Evolutionary conservation across 2,797 vertebrate genomes (phyloP), one percentile per base, ranked within the genome.

Genomic region (Cyprinodon diabolis): DNA sequence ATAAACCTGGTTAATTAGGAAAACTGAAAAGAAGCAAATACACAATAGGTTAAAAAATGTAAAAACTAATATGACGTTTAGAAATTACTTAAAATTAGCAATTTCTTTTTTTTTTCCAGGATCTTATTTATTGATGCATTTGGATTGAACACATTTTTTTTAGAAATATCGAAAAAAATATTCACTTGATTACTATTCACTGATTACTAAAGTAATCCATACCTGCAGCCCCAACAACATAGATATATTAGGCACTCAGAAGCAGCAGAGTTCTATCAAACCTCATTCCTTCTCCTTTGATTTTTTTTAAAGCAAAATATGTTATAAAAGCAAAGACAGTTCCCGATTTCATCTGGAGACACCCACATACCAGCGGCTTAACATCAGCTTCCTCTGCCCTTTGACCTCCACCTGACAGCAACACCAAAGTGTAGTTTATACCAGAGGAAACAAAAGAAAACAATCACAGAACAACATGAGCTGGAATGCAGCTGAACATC

Each of bases 331-430:
- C n/a, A 19, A 21, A 76, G 37, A 63, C 51, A 74, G 69, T n/a
- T 65, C 57, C 52, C 21, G 57, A 72, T 83, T 82, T 75, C 70
- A 43, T 80, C 30, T 80, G 75, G 80, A 58, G 71, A 72, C 66
- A 62, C 74, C 81, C 72, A 65, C 25, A 71, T 63, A 77, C 79
- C 87, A 80, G 52, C 71, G 74, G 66, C 19, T 40, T 21, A 66
- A 40, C 71, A 78, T 75, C 58, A 17, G 15, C 66, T 66, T 77
- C 74, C 72, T 84, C 56, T 82, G 78, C 1, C 68, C 74, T 81
- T 54, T 79, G 58, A 83, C 80, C 83, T 81, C 47, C 11, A 68
- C 14, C 60, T 88, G 83, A 87, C 82, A 84, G 79, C 70, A 69
- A 68, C 49, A 40, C 67, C 68, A 56, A 84, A 75, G 35, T 56